Conservation (phyloP, 2,113 vertebrate genomes). For the Irena cyanogastra region DNA sequence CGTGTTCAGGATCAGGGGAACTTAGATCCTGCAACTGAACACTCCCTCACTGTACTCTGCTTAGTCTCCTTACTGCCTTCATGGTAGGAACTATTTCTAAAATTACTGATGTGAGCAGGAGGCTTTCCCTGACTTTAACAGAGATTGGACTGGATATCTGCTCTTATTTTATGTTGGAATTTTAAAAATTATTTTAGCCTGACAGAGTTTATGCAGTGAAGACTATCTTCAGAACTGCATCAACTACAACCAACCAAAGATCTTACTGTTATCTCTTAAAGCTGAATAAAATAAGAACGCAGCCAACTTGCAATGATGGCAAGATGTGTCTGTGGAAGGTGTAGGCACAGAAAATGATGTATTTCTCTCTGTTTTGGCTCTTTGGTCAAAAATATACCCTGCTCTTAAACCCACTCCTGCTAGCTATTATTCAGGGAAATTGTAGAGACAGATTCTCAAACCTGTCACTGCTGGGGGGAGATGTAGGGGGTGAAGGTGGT, state of each 20-base stretch:
- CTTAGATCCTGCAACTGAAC: neutral
- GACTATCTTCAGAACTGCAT: neutral
- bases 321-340: neutral
- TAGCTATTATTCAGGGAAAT: neutral
- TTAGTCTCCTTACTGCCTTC: neutral
- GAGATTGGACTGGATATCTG: neutral
- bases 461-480: fast-evolving
- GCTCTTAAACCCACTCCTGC: neutral
- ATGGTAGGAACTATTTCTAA: neutral
- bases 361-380: neutral
- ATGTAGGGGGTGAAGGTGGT: too few relatives aligned
- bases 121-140: neutral
- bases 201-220: neutral
- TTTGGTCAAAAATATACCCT: neutral
- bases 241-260: neutral
- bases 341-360: neutral
- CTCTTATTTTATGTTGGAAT: neutral
- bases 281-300: neutral
- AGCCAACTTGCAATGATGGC: neutral
- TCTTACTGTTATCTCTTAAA: neutral
- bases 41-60: neutral
- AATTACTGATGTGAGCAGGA: neutral
- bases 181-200: neutral
- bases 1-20: neutral
- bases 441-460: neutral